Evolutionary conservation across 2,888 invertebrate species (phyloP).

Genomic region (Baccha elongata): DNA sequence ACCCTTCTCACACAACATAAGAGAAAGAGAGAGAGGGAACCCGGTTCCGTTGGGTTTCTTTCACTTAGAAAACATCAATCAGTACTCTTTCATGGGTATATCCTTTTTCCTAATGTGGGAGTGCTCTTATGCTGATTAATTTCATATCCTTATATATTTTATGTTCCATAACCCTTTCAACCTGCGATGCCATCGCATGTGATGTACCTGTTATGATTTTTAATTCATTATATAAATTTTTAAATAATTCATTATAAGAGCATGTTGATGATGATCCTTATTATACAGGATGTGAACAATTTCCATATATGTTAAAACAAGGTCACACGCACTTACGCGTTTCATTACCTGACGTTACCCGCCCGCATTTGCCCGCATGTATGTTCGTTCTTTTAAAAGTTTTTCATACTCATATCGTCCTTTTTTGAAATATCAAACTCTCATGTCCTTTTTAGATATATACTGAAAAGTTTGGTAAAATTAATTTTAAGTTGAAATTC

Average conservation of each 20-base stretch:
- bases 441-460: slow-evolving; percentile 44
- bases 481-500: slow-evolving; percentile 78
- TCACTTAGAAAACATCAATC: slow-evolving; percentile 73
- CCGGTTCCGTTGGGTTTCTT: slow-evolving; percentile 62
- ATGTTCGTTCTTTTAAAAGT: slow-evolving; percentile 48
- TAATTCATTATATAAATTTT: slow-evolving; percentile 71
- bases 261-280: slow-evolving; percentile 44
- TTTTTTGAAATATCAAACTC: slow-evolving; percentile 36
- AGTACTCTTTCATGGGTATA: slow-evolving; percentile 68
- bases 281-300: slow-evolving; percentile 68
- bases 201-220: slow-evolving; percentile 66
- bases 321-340: slow-evolving; percentile 61
- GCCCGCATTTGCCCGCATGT: slow-evolving; percentile 7
- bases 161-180: slow-evolving; percentile 62
- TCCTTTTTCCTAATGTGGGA: slow-evolving; percentile 62
- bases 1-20: slow-evolving; percentile 18
- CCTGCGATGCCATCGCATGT: slow-evolving; percentile 13
- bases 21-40: slow-evolving; percentile 36
- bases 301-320: slow-evolving; percentile 49
- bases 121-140: slow-evolving; percentile 73
- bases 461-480: slow-evolving; percentile 75
- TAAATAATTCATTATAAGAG: slow-evolving; percentile 61
- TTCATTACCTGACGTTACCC: slow-evolving; percentile 3
- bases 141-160: slow-evolving; percentile 63
- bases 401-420: slow-evolving; percentile 20